Percentiles rank a stretch among this genome's conserved stretches.
These are phyloP conservation scores for Cyprinella venusta DNA, from an alignment of 2,797 vertebrate genomes.

Conservation along the genomic window DNA sequence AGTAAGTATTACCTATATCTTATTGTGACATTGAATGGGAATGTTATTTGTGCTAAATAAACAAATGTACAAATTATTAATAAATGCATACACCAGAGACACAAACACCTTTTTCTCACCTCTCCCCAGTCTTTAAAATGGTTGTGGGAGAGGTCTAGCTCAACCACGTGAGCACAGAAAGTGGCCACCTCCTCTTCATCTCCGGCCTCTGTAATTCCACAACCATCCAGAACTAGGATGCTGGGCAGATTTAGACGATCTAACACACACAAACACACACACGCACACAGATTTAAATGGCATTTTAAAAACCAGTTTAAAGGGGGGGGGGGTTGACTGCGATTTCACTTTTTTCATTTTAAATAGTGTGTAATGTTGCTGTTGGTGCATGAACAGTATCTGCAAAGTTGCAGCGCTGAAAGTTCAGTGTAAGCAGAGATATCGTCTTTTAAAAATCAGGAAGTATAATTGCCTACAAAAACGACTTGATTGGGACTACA, in stretches of 20 bases:
- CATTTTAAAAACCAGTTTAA: background rate
- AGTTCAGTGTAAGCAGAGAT: no score
- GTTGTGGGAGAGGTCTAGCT: slow-evolving; percentile 95
- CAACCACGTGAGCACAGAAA: slow-evolving; percentile 92
- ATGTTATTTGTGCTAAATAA: background rate
- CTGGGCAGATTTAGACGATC: slow-evolving; percentile 93
- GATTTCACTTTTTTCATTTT: no score
- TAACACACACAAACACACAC: slow-evolving; percentile 63
- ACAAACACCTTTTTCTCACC: slow-evolving; percentile 71
- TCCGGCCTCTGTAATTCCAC: slow-evolving; percentile 91
- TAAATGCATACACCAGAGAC: background rate
- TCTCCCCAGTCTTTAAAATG: slow-evolving; percentile 94
- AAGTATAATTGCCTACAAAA: no score
- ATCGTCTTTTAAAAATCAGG: no score
- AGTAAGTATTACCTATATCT: background rate
- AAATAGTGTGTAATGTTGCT: no score
- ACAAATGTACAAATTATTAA: background rate
- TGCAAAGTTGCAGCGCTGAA: no score
- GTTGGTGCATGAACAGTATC: no score
- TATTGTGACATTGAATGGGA: background rate
- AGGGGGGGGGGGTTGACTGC: no score
- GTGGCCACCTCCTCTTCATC: slow-evolving; percentile 88
- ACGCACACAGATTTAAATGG: background rate
- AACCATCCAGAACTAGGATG: slow-evolving; percentile 88
- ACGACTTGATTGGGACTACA: no score